phyloP scores from a whole-genome alignment of 2,888 invertebrate species.

The Hecatera dysodea region DNA sequence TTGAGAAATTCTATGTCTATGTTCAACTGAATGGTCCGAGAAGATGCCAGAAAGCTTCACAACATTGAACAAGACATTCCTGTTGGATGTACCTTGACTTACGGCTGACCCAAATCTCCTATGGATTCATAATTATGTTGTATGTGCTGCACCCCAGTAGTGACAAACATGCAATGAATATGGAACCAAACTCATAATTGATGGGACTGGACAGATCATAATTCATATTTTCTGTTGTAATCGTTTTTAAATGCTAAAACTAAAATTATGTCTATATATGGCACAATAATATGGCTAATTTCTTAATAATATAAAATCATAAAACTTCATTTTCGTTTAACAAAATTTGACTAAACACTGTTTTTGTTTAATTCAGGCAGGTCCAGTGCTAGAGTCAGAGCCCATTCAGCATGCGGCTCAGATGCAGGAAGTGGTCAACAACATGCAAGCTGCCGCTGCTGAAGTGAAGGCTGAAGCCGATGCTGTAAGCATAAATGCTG shows the following conservation, averaged over 20 bases:
- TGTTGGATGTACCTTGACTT: no score
- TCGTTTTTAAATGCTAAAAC: not conserved
- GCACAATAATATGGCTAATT: not conserved
- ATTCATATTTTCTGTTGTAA: not conserved
- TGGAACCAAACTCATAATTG: no score
- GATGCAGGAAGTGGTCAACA: constrained; percentile 82
- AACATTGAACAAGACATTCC: no score
- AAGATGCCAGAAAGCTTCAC: no score
- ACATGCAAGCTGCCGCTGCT: constrained; percentile 82
- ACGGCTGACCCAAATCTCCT: no score
- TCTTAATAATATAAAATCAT: no score
- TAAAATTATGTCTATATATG: not conserved
- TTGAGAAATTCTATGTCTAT: not conserved
- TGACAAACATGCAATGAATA: no score
- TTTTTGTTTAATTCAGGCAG: constrained; percentile 71
- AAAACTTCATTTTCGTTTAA: no score
- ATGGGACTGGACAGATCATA: not conserved
- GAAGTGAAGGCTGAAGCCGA: constrained; percentile 84
- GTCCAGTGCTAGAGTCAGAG: constrained; percentile 86
- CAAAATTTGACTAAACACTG: not conserved
- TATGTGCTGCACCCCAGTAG: no score
- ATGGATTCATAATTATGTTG: no score
- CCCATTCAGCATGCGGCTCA: constrained; percentile 85
- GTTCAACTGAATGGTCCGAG: no score
- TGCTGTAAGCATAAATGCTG: constrained; percentile 69